Evolutionary conservation across 1,140 invertebrate species (phyloP).

Genomic region (Hetaerina americana): DNA sequence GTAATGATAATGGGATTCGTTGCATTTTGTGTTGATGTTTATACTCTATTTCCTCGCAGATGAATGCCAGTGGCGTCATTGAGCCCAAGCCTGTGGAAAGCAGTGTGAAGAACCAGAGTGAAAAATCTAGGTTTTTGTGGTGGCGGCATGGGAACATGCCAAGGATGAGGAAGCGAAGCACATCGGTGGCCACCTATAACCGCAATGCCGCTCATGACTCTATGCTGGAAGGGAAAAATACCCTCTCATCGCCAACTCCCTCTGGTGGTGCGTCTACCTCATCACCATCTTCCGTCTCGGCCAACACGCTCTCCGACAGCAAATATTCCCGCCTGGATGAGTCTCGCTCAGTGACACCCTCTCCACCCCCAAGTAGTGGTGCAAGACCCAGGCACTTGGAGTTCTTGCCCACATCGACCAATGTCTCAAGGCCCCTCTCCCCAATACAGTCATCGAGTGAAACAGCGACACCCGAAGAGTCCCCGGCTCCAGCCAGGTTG

Average conservation of each 20-base stretch:
- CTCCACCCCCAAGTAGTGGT: constrained; percentile 42
- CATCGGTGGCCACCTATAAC: neutral
- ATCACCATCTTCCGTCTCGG: neutral
- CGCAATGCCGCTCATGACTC: neutral
- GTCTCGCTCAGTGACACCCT: constrained; percentile 58
- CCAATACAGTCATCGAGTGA: constrained; percentile 30
- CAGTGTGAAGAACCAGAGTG: neutral
- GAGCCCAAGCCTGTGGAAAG: constrained; percentile 27
- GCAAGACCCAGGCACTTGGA: constrained; percentile 25
- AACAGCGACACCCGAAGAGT: constrained; percentile 33
- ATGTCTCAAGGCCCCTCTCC: constrained; percentile 24
- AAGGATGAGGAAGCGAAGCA: neutral
- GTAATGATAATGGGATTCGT: too few species aligned
- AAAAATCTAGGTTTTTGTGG: neutral
- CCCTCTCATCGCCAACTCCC: neutral
- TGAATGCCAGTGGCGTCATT: constrained; percentile 67
- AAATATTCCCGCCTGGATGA: constrained; percentile 53
- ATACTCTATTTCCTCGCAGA: constrained; percentile 26
- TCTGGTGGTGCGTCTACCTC: neutral
- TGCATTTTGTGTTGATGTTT: too few species aligned
- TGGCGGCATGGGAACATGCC: neutral
- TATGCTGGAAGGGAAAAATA: neutral
- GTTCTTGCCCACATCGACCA: constrained; percentile 23
- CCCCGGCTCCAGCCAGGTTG: constrained; percentile 22
- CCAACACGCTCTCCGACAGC: constrained; percentile 21